These are phyloP conservation scores for Anarsia innoxiella DNA, from an alignment of 2,888 invertebrate species.

Conservation along the genomic window DNA sequence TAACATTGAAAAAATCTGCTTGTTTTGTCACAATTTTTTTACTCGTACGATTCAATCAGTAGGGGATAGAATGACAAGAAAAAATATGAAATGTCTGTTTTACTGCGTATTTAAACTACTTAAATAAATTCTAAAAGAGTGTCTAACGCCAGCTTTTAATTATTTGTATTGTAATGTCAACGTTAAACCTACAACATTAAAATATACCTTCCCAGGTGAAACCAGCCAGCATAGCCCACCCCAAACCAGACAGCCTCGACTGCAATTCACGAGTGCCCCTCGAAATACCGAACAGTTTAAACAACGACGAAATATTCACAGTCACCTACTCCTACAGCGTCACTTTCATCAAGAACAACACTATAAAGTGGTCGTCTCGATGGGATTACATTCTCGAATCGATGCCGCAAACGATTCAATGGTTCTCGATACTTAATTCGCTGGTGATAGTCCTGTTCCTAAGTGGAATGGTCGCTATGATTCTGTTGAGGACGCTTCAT, in stretches of 20 bases:
- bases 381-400: conserved; percentile 99
- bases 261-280: conserved; percentile 77
- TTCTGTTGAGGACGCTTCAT: conserved; percentile 95
- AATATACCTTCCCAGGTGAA: too few relatives aligned
- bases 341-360: conserved; percentile 84
- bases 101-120: too few relatives aligned
- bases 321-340: conserved; percentile 93
- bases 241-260: conserved; percentile 53
- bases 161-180: too few relatives aligned
- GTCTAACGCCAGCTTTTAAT: too few relatives aligned
- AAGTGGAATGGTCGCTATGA: conserved; percentile 99
- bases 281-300: conserved; percentile 78
- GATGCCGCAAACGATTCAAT: conserved; percentile 98
- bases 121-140: too few relatives aligned
- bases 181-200: too few relatives aligned
- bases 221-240: conserved; percentile 76
- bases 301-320: conserved; percentile 65
- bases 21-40: too few relatives aligned
- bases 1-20: too few relatives aligned
- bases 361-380: conserved; percentile 97
- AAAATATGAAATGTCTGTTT: too few relatives aligned
- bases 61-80: too few relatives aligned
- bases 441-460: conserved; percentile 97
- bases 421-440: conserved; percentile 99
- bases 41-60: too few relatives aligned